Base-by-base conservation (phyloP, 2,113 vertebrate species). In the Osmerus eperlanus region DNA sequence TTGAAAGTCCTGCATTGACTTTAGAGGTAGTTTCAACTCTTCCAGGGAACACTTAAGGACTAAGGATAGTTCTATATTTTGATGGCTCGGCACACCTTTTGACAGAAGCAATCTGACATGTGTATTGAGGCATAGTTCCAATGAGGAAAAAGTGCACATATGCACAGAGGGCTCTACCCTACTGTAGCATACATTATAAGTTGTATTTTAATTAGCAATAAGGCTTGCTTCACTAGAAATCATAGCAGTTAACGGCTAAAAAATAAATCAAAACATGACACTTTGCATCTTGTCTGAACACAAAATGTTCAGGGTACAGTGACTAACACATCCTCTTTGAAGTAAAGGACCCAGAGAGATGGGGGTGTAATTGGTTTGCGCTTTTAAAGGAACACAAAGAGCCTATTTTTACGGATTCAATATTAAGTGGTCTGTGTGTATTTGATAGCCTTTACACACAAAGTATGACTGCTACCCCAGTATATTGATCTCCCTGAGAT, bases 141-240 rank as follows among this genome's bases (percentile, higher is more conserved):
- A 68, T 64, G 23, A 74, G 62, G 41, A 55, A 72, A 71, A 15
- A 36, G 58, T 73, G 23, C 13, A 67, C 29, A 76, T 65, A 61
- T 54, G 54, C 51, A 69, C 74, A 58, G 29, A 74, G 59, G 68
- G 66, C 58, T 32, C 53, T 65, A 70, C 68, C 74, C 67, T 56
- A 63, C 68, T 60, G 71, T 11, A 56, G 6, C 65, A 52, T 62
- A 81, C 67, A 64, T 70, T 72, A 47, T 67, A 73, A 71, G 59
- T 66, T 74, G 59, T 60, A 77, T 83, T 78, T 75, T 74, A 80
- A 63, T 56, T 76, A 71, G 67, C 75, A 73, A 75, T 60, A 69
- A 56, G 72, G 69, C 67, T 76, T 70, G 15, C 59, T 69, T 72
- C 54, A 73, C 59, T 75, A 65, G 28, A 71, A 68, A 77, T 76